Percentiles rank a stretch among this genome's conserved stretches.
Conservation (phyloP, 2,113 vertebrate genomes). For the Hippocampus comes region DNA sequence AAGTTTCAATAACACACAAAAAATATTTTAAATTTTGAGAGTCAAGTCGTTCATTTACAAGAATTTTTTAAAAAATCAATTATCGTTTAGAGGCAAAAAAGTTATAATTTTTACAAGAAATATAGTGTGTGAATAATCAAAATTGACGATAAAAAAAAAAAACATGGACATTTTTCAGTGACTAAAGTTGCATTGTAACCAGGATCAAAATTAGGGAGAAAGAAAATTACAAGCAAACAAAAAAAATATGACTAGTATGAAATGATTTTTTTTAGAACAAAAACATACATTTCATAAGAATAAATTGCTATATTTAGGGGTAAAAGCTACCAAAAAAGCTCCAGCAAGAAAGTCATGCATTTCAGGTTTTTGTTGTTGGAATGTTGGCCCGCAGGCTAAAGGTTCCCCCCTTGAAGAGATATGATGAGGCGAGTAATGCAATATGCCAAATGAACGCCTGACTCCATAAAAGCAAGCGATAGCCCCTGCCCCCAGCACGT, state of each 20-base stretch:
- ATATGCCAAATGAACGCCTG: neutral
- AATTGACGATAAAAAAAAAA: too few species aligned
- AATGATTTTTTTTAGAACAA: neutral
- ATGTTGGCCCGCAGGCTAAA: neutral
- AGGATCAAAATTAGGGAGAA: too few species aligned
- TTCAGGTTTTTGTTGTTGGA: neutral
- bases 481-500: constrained; percentile 42
- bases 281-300: neutral
- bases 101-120: too few species aligned
- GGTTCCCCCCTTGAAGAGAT: neutral
- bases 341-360: neutral
- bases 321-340: neutral
- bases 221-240: too few species aligned
- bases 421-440: neutral
- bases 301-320: neutral
- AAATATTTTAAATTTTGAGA: too few species aligned
- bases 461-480: constrained; percentile 6
- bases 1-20: too few species aligned
- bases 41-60: too few species aligned
- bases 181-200: too few species aligned
- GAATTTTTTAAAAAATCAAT: too few species aligned
- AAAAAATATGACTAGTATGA: neutral
- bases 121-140: too few species aligned
- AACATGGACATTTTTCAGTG: too few species aligned
- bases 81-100: too few species aligned